Evolutionary conservation across 2,888 invertebrate genomes (phyloP), one percentile per base, ranked within the genome.

Genomic region (Nomada fucata): DNA sequence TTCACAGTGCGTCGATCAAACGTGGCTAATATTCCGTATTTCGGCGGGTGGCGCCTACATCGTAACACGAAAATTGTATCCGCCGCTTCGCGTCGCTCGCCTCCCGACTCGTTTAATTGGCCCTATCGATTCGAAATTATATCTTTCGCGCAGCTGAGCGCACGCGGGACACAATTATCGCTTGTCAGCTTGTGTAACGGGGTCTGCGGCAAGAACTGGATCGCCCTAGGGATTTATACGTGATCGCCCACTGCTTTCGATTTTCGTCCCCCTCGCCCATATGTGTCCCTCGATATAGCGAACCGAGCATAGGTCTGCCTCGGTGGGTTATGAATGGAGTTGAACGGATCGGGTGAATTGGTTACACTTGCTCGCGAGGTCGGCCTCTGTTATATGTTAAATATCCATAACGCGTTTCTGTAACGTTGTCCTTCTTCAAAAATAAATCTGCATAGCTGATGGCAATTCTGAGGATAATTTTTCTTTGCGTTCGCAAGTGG

Each of bases 31-130:
- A 55, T 13, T 53, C 15, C 26, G 59, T 23, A 59, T 60, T 59
- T 50, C n/a, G 47, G 4, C 52, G 26, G 69, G 47, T 61, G 60
- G 36, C 36, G 5, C 36, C 36, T 59, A 15, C 52, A 20, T 15
- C 15, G n/a, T 2, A 29, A 23, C 15, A 7, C 47, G 60, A 63
- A 61, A 80, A 79, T 83, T 74, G 68, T 74, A 53, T 76, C 74
- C 47, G 3, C 47, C 10, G 81, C 84, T 76, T 75, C 69, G 2
- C 53, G 69, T n/a, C 10, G 15, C 26, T n/a, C 23, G 26, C n/a
- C 26, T 42, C 4, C 26, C 15, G 63, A 68, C 64, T 63, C 76
- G 76, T 67, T 74, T 20, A 59, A 52, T 65, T 36, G 52, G 29
- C 57, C 23, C 50, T 59, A 57, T 64, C 64, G 36, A 23, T 11